Base-by-base conservation (phyloP, 2,113 vertebrate genomes). In the Mustela nigripes region DNA sequence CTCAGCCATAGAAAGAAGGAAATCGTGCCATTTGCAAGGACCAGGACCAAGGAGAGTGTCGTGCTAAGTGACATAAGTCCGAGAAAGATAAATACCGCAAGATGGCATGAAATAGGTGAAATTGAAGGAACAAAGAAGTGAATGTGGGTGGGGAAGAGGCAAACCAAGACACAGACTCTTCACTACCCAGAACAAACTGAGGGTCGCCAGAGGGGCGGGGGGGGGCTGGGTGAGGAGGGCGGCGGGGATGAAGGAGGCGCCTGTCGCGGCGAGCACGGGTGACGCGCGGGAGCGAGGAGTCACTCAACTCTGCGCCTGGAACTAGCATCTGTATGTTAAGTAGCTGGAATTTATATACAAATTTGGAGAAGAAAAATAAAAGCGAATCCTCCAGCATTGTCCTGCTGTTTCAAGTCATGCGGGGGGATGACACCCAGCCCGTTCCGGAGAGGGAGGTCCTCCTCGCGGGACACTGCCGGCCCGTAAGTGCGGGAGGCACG, bases 381-480 rank as follows among this genome's bases (percentile, higher is more conserved):
- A 45, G 3, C 39, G 28, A 26, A 5, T 16, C 24, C 28, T 39
- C 56, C 53, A n/a, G 15, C 5, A 16, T 16, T 33, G 26, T 8
- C 53, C 19, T 73, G 19, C 63, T 45, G 16, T 58, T 69, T 4
- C 56, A 21, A 42, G 50, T 7, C 50, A 36, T 53, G 36, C 11
- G 45, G 7, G 45, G n/a, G 21, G n/a, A 15, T 3, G 39, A 24
- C 5, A 16, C 3, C 7, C 0, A 21, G 7, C 11, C 48, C 7
- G 12, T 22, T 21, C 18, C 22, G 2, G 18, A 80, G 18, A 11
- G 21, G 33, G 16, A 31, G 5, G 0, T 4, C 22, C 24, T 33
- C 62, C 45, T 79, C 21, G 67, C 74, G 31, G 60, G 67, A 67
- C n/a, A 22, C 14, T 42, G 24, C 18, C n/a, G 19, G 3, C 45